These are phyloP conservation scores for Metalampra italica DNA, from an alignment of 2,888 invertebrate genomes.

Conservation along the genomic window DNA sequence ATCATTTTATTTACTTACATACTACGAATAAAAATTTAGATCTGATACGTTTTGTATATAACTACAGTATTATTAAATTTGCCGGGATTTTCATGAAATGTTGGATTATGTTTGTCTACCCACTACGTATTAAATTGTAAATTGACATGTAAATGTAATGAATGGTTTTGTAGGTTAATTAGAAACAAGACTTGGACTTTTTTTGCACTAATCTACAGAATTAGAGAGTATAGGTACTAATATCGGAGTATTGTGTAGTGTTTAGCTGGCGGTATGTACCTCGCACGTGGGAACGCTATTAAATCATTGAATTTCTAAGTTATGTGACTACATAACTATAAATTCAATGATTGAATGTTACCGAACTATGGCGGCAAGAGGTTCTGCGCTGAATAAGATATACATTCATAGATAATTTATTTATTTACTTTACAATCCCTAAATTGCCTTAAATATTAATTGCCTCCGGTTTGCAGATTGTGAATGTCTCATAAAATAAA, in stretches of 20 bases:
- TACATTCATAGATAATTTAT: conserved; percentile 54
- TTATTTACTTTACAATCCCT: conserved; percentile 69
- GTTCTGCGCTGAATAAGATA: conserved; percentile 51
- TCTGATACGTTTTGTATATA: conserved; percentile 12
- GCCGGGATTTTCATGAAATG: not conserved
- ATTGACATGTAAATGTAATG: conserved; percentile 24
- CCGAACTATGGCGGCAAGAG: conserved; percentile 54
- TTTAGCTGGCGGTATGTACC: conserved; percentile 41
- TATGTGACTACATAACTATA: too few species aligned
- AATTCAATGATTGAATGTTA: too few species aligned
- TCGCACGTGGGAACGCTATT: conserved; percentile 30
- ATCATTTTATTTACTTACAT: too few species aligned
- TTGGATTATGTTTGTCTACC: not conserved
- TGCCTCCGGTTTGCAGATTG: conserved; percentile 67
- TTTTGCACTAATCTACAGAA: conserved; percentile 50
- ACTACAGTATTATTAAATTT: conserved; percentile 2
- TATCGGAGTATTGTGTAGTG: conserved; percentile 36
- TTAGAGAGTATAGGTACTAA: conserved; percentile 20
- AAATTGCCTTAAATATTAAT: conserved; percentile 68
- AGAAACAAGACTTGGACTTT: conserved; percentile 45
- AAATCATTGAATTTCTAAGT: too few species aligned
- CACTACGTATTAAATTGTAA: conserved; percentile 15
- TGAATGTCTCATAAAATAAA: conserved; percentile 72
- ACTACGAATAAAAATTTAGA: conserved; percentile 2
- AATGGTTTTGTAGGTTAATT: conserved; percentile 45